phyloP scores from a whole-genome alignment of 2,113 vertebrate genomes.

The Pachypanchax playfairii region DNA sequence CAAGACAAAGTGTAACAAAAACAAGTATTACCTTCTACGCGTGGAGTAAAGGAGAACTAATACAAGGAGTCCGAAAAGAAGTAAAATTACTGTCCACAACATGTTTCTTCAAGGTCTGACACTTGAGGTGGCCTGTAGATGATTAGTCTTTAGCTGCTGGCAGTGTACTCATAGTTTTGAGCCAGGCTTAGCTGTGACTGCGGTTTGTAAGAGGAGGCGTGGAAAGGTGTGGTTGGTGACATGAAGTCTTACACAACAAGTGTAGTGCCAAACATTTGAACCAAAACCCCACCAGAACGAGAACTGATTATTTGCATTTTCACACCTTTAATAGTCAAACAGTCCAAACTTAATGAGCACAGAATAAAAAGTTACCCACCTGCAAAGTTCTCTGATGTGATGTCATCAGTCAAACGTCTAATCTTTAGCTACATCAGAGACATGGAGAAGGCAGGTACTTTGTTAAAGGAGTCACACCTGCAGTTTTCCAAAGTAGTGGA shows the following conservation, averaged over 20 bases:
- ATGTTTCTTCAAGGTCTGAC: slow-evolving; percentile 43
- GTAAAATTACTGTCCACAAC: slow-evolving; percentile 59
- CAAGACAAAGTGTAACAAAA: background rate
- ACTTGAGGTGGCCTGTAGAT: slow-evolving; percentile 5
- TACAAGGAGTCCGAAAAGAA: slow-evolving; percentile 56
- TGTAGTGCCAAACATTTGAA: background rate
- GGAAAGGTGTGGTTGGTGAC: slow-evolving; percentile 62
- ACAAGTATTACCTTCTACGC: slow-evolving; percentile 70
- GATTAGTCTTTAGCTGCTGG: slow-evolving; percentile 12
- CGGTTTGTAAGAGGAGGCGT: slow-evolving; percentile 35
- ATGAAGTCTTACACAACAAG: slow-evolving; percentile 47
- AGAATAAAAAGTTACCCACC: background rate
- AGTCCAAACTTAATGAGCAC: background rate
- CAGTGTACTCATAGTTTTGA: slow-evolving; percentile 28
- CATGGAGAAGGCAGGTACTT: background rate
- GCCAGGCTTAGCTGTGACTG: slow-evolving; percentile 5
- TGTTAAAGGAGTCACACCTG: background rate
- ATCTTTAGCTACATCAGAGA: background rate
- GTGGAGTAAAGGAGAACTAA: slow-evolving; percentile 45
- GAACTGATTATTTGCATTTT: background rate
- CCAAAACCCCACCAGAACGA: background rate
- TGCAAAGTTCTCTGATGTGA: slow-evolving; percentile 26
- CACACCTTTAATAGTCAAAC: background rate
- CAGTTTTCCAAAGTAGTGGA: background rate
- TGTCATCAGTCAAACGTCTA: background rate